Percentiles rank a stretch among this genome's conserved stretches.
Conservation (phyloP, 2,113 vertebrate genomes). For the Glaucidium brasilianum region DNA sequence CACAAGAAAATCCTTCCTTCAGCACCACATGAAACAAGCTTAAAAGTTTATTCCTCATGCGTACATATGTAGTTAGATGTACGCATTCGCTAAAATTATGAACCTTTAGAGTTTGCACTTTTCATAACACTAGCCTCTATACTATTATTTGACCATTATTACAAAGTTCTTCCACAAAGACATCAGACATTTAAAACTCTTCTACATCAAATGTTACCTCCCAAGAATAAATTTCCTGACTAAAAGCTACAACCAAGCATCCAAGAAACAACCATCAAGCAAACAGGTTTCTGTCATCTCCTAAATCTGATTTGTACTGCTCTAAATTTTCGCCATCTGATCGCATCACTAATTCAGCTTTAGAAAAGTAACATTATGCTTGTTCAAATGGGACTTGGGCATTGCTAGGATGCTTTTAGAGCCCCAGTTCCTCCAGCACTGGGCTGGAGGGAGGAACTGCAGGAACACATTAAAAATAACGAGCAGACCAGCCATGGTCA, state of each 20-base stretch:
- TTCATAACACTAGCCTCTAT: not conserved
- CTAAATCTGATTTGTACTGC: not conserved
- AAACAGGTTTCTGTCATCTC: not conserved
- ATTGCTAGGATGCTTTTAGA: not conserved
- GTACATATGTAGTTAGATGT: not conserved
- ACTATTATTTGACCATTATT: not conserved
- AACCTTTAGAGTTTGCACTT: not conserved
- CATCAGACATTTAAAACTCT: not conserved
- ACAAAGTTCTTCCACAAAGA: not conserved
- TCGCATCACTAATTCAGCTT: not conserved
- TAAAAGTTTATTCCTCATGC: not conserved
- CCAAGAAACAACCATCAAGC: not conserved
- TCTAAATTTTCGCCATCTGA: not conserved
- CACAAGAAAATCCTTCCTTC: not conserved
- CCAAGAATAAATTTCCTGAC: not conserved
- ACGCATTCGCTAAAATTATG: not conserved
- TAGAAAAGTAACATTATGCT: not conserved
- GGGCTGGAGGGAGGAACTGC: not conserved
- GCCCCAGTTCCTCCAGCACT: not conserved
- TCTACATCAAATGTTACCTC: not conserved
- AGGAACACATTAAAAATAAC: not conserved
- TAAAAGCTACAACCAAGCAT: not conserved
- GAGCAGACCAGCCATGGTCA: not conserved
- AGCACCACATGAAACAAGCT: not conserved
- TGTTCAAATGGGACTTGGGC: accelerated